These are phyloP conservation scores for Pyxicephalus adspersus DNA, from an alignment of 2,113 vertebrate genomes.

Conservation along the genomic window DNA sequence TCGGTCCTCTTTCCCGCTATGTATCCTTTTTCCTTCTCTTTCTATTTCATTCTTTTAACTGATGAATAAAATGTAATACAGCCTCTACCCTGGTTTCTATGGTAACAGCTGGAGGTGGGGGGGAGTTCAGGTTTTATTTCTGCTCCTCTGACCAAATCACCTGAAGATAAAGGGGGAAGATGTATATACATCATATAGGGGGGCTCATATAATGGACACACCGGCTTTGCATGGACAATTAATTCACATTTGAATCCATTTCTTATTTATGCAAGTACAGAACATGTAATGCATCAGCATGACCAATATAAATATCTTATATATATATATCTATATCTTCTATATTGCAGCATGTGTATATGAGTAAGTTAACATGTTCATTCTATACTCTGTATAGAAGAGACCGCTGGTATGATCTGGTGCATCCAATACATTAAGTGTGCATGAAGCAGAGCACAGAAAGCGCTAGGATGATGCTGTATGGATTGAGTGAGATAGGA, in stretches of 20 bases:
- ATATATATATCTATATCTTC: no score
- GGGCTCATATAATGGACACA: not conserved
- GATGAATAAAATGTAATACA: conserved; percentile 50
- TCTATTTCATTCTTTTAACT: conserved; percentile 34
- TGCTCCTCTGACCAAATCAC: conserved; percentile 53
- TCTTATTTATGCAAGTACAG: not conserved
- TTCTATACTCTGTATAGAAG: not conserved
- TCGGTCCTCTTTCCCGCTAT: not conserved
- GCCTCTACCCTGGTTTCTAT: conserved; percentile 45
- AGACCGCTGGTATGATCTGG: not conserved
- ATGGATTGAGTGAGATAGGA: no score
- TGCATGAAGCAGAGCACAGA: not conserved
- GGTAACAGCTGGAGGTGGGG: conserved; percentile 33
- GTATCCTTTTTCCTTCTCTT: conserved; percentile 12
- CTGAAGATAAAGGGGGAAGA: conserved; percentile 48
- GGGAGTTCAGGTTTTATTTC: conserved; percentile 35
- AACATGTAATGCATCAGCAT: not conserved
- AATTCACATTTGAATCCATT: not conserved
- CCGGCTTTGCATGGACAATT: not conserved
- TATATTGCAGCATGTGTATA: not conserved
- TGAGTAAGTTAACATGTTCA: not conserved
- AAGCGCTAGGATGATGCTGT: no score
- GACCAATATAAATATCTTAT: no score
- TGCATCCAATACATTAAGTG: not conserved
- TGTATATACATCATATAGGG: conserved; percentile 10